Evolutionary conservation across 2,888 invertebrate species (phyloP).

Genomic region (Rhamnusium bicolor): DNA sequence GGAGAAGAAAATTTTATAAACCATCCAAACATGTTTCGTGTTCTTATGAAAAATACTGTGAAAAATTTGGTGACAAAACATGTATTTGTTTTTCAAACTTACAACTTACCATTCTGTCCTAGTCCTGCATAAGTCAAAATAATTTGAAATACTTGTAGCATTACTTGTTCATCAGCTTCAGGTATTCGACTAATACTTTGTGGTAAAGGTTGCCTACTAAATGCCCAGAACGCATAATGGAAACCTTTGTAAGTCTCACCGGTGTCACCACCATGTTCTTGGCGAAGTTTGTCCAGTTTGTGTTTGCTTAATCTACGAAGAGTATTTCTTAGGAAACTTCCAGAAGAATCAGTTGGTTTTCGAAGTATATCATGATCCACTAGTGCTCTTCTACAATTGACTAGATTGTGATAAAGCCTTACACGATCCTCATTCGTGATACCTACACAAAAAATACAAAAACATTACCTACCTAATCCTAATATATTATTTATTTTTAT

Average conservation of each 20-base stretch:
- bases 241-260: constrained; percentile 92
- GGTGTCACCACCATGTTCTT: constrained; percentile 79
- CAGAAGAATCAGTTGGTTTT: constrained; percentile 87
- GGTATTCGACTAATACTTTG: constrained; percentile 89
- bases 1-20: no score
- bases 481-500: no score
- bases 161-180: constrained; percentile 89
- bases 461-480: no score
- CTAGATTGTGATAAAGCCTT: constrained; percentile 89
- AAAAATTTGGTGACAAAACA: no score
- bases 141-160: constrained; percentile 90
- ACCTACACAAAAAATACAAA: constrained; percentile 63
- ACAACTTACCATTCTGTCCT: constrained; percentile 76
- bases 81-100: neutral
- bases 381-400: constrained; percentile 85
- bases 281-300: constrained; percentile 83
- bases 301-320: constrained; percentile 88
- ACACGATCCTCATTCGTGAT: constrained; percentile 92
- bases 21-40: no score
- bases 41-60: no score
- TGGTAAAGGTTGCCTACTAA: constrained; percentile 84
- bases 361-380: constrained; percentile 88
- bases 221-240: constrained; percentile 92
- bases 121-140: constrained; percentile 92
- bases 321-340: constrained; percentile 92